phyloP scores from a whole-genome alignment of 2,888 invertebrate genomes.

The Ochropleura plecta region DNA sequence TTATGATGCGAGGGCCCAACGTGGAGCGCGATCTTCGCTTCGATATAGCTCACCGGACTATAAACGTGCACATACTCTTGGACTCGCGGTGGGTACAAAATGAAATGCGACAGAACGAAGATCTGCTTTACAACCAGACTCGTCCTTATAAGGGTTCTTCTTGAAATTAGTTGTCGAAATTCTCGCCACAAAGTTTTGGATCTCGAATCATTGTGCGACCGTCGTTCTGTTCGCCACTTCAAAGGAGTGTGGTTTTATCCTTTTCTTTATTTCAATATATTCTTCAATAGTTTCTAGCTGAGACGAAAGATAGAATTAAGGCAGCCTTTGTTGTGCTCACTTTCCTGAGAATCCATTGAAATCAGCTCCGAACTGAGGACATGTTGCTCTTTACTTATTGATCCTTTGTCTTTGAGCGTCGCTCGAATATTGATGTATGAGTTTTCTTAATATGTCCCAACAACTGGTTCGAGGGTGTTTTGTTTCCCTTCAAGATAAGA shows the following conservation, averaged over 20 bases:
- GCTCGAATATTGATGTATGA: conserved; percentile 40
- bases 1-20: conserved; percentile 51
- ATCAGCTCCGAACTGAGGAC: conserved; percentile 36
- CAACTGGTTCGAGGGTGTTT: conserved; percentile 34
- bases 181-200: conserved; percentile 57
- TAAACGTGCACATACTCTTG: conserved; percentile 50
- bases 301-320: conserved; percentile 60
- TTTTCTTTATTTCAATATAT: conserved; percentile 67
- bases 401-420: conserved; percentile 39
- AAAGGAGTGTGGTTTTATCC: conserved; percentile 64
- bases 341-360: conserved; percentile 49
- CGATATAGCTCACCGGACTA: conserved; percentile 47
- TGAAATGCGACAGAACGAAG: conserved; percentile 62
- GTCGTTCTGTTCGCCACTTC: conserved; percentile 55
- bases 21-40: conserved; percentile 48
- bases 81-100: conserved; percentile 42
- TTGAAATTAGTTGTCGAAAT: conserved; percentile 65
- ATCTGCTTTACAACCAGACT: conserved; percentile 52
- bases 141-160: conserved; percentile 53
- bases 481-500: conserved; percentile 36
- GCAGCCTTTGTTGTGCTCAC: conserved; percentile 50
- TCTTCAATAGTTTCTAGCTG: conserved; percentile 47
- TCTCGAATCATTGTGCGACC: conserved; percentile 45
- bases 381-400: conserved; percentile 52
- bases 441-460: conserved; percentile 21